phyloP scores from a whole-genome alignment of 2,113 vertebrate species.

The Gadus chalcogrammus region DNA sequence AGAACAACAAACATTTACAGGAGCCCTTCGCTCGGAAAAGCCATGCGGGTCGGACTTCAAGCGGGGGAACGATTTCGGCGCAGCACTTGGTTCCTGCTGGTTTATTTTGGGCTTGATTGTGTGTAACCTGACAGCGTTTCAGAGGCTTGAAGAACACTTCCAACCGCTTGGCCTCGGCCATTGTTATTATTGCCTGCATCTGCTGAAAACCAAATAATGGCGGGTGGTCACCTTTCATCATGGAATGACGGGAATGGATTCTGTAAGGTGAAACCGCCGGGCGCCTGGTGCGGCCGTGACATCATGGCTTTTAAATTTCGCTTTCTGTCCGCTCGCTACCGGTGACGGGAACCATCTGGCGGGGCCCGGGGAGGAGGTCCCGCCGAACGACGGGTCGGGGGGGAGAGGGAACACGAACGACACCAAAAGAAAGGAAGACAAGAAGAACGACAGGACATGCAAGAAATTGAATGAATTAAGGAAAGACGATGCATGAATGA shows the following conservation, averaged over 20 bases:
- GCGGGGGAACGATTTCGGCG: too few relatives aligned
- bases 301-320: slow-evolving; percentile 62
- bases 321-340: slow-evolving; percentile 48
- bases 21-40: slow-evolving; percentile 48
- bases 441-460: background rate
- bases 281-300: slow-evolving; percentile 41
- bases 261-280: slow-evolving; percentile 62
- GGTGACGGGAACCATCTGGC: slow-evolving; percentile 63
- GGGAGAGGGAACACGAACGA: too few relatives aligned
- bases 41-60: too few relatives aligned
- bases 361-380: slow-evolving; percentile 13
- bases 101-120: slow-evolving; percentile 61
- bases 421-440: background rate
- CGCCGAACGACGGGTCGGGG: slow-evolving; percentile 9
- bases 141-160: slow-evolving; percentile 55
- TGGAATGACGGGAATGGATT: slow-evolving; percentile 65
- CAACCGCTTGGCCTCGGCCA: slow-evolving; percentile 36
- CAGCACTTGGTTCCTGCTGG: slow-evolving; percentile 42
- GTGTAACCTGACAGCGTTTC: slow-evolving; percentile 48
- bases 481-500: too few relatives aligned
- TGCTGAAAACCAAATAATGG: slow-evolving; percentile 71
- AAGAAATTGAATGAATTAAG: too few relatives aligned
- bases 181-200: slow-evolving; percentile 71
- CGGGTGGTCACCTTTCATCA: slow-evolving; percentile 74
- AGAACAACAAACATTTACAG: slow-evolving; percentile 71